phyloP scores from a whole-genome alignment of 1,140 invertebrate genomes.

The Amphibalanus amphitrite region DNA sequence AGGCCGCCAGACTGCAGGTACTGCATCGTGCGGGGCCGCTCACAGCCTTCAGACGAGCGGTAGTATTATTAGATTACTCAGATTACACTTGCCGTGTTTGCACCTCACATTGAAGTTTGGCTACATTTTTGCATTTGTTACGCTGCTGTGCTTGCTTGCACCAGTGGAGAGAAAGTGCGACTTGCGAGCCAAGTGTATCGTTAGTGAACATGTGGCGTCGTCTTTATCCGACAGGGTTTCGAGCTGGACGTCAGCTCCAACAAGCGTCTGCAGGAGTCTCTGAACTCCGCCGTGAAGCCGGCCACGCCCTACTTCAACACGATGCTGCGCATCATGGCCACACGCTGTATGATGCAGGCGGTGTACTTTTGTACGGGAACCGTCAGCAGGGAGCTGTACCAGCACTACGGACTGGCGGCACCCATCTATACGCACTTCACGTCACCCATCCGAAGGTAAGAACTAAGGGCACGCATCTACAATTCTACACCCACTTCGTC shows the following conservation, averaged over 20 bases:
- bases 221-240: slow-evolving; percentile 21
- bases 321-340: slow-evolving; percentile 85
- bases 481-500: too few species aligned
- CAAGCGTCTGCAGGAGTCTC: slow-evolving; percentile 58
- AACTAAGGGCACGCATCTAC: too few species aligned
- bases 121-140: too few species aligned
- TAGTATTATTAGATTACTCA: too few species aligned
- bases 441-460: slow-evolving; percentile 85
- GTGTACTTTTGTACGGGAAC: slow-evolving; percentile 93
- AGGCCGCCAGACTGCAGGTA: slow-evolving; percentile 50
- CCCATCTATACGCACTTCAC: slow-evolving; percentile 94
- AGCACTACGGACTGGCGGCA: slow-evolving; percentile 79
- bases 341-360: slow-evolving; percentile 97
- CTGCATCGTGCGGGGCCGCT: neutral
- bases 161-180: too few species aligned
- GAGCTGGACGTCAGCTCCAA: slow-evolving; percentile 20
- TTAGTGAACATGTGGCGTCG: too few species aligned
- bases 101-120: too few species aligned
- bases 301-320: slow-evolving; percentile 77
- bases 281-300: slow-evolving; percentile 53
- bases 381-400: slow-evolving; percentile 47
- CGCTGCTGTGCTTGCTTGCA: too few species aligned
- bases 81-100: too few species aligned
- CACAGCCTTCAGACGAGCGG: too few species aligned
- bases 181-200: too few species aligned